Evolutionary conservation across 2,113 vertebrate genomes (phyloP), one percentile per base, ranked within the genome.

Genomic region (Amblyopsis rosae): DNA sequence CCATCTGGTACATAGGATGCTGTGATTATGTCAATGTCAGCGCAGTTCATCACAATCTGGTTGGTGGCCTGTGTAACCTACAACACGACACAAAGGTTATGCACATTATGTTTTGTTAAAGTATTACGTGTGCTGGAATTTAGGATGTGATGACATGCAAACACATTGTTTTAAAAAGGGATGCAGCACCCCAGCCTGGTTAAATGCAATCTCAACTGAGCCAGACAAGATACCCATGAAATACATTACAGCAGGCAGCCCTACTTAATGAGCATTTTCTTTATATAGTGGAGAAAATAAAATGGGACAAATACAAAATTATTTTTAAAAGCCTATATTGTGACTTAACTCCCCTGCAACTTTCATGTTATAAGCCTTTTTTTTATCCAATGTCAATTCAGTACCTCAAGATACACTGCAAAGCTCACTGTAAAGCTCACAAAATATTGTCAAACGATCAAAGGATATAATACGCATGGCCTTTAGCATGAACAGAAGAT

Each of bases 21-120:
- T 55, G 96, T 99, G 85, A 98, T 98, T 85, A 99, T 99, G 92
- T 99, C 98, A 61, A 99, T 99, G 91, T 99, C 98, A 26, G 98
- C 98, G 70, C 98, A 99, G 93, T 99, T 99, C 97, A 99, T 99
- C 92, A 99, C 96, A 81, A 99, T 99, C 83, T 98, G 97, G 92
- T 97, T 98, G 70, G 98, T 99, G 26, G 94, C 92, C 84, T 96
- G 95, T 81, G 92, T 95, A 76, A 99, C 98, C 98, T 99, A 92
- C 0, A 90, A 90, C 79, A 7, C 81, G 78, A 53, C 81, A 83
- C 67, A 75, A 41, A 65, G 66, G 60, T 62, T 17, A 58, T 26
- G n/a, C n/a, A 64, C 11, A 53, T 45, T 0, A 49, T 2, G 26
- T 26, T 26, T 26, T 26, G 26, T 26, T 26, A 26, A 50, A 50